phyloP scores from a whole-genome alignment of 2,113 vertebrate genomes.

The Suncus etruscus region DNA sequence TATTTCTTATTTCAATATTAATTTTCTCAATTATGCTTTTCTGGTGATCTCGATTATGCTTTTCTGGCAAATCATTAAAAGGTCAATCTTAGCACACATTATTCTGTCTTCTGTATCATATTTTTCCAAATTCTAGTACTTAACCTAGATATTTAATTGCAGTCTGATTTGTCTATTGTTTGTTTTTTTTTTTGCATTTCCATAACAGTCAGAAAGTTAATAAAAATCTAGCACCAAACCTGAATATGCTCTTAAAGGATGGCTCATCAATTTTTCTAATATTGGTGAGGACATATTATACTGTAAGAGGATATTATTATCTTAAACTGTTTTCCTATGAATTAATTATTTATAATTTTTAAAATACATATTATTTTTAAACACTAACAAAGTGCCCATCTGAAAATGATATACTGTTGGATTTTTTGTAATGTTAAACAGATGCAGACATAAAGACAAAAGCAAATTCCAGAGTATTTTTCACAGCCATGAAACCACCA shows the following conservation, averaged over 20 bases:
- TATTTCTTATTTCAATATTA: slow-evolving; percentile 24
- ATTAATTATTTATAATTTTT: slow-evolving; percentile 10
- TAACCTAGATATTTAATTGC: slow-evolving; percentile 10
- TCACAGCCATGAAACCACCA: slow-evolving; percentile 63
- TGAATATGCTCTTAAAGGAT: slow-evolving; percentile 23
- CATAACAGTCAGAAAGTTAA: background rate
- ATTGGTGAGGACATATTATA: background rate
- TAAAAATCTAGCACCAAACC: background rate
- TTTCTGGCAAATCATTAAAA: slow-evolving; percentile 28
- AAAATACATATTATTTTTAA: slow-evolving; percentile 58
- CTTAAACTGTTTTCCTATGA: slow-evolving; percentile 45
- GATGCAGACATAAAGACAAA: slow-evolving; percentile 74
- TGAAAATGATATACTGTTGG: slow-evolving; percentile 59
- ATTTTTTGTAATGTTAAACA: slow-evolving; percentile 68
- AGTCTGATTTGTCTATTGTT: background rate
- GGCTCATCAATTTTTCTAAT: slow-evolving; percentile 17
- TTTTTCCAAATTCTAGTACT: background rate
- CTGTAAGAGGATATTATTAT: background rate
- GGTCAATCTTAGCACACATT: background rate
- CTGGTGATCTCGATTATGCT: background rate
- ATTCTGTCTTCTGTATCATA: background rate
- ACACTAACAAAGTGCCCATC: slow-evolving; percentile 27
- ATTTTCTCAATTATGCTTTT: slow-evolving; percentile 35
- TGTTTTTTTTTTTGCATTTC: background rate
- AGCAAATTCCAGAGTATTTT: slow-evolving; percentile 70